phyloP scores from a whole-genome alignment of 2,113 vertebrate genomes.

The Sceloporus tristichus region DNA sequence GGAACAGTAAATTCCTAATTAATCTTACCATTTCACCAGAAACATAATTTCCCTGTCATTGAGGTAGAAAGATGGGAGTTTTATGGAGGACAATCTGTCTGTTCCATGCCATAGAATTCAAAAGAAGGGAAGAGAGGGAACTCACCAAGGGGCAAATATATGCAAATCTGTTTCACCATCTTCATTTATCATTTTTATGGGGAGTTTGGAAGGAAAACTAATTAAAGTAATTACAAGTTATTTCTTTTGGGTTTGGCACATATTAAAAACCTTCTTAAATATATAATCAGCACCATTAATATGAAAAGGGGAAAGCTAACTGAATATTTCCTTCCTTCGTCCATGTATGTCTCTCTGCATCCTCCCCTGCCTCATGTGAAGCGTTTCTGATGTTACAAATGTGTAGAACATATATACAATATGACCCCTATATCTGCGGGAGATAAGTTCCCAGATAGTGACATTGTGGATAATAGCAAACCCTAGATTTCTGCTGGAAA shows the following conservation, averaged over 20 bases:
- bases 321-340: neutral
- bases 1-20: constrained; percentile 38
- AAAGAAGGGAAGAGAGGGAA: constrained; percentile 5
- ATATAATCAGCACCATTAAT: constrained; percentile 56
- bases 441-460: no score
- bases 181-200: constrained; percentile 63
- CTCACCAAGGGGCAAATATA: constrained; percentile 44
- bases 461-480: no score
- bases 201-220: constrained; percentile 62
- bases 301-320: constrained; percentile 44
- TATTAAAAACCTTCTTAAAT: constrained; percentile 63
- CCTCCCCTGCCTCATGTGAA: constrained; percentile 23
- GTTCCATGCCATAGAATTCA: constrained; percentile 24
- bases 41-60: constrained; percentile 31
- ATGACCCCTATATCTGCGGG: no score
- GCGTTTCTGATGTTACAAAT: constrained; percentile 19
- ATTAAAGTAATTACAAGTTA: constrained; percentile 72
- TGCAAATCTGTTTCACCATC: constrained; percentile 49
- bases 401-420: neutral
- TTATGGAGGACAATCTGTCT: constrained; percentile 32
- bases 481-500: no score
- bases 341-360: neutral
- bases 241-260: constrained; percentile 59
- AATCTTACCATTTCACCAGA: constrained; percentile 42
- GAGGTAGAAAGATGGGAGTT: constrained; percentile 4